Conservation (phyloP, 1,140 invertebrate genomes). For the Nebria ingens region DNA sequence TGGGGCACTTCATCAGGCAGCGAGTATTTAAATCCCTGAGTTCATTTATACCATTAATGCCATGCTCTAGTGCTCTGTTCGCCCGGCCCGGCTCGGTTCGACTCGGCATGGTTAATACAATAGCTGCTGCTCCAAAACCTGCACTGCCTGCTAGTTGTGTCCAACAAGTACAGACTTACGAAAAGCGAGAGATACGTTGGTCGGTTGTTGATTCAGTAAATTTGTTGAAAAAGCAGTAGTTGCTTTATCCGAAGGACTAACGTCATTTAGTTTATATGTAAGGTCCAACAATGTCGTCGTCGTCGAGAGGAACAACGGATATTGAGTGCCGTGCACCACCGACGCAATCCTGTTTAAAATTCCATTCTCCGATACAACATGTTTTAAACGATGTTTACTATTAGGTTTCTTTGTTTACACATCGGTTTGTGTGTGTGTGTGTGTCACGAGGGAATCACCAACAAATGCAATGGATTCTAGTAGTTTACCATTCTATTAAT, state of each 20-base stretch:
- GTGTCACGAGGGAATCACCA: not conserved
- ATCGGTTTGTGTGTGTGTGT: not conserved
- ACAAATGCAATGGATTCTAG: not conserved
- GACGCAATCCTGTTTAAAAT: not conserved
- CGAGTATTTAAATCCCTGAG: not conserved
- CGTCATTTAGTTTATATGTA: not conserved
- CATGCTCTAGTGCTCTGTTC: too few relatives aligned
- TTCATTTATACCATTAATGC: not conserved
- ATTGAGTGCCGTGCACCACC: too few relatives aligned
- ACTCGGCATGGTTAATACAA: too few relatives aligned
- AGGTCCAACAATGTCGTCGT: not conserved
- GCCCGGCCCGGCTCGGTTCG: too few relatives aligned
- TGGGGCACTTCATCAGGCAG: not conserved
- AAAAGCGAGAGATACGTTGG: not conserved
- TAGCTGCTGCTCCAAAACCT: not conserved
- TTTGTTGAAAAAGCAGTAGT: not conserved
- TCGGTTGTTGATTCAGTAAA: not conserved
- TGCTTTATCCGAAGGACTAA: not conserved
- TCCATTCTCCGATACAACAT: not conserved
- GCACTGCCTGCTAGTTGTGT: too few relatives aligned
- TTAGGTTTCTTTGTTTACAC: not conserved
- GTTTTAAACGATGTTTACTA: not conserved
- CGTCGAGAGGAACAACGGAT: too few relatives aligned
- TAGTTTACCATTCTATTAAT: constrained; percentile 3
- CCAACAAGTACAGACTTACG: too few relatives aligned